These are phyloP conservation scores for Puma concolor DNA, from an alignment of 2,113 vertebrate genomes.

Conservation along the genomic window DNA sequence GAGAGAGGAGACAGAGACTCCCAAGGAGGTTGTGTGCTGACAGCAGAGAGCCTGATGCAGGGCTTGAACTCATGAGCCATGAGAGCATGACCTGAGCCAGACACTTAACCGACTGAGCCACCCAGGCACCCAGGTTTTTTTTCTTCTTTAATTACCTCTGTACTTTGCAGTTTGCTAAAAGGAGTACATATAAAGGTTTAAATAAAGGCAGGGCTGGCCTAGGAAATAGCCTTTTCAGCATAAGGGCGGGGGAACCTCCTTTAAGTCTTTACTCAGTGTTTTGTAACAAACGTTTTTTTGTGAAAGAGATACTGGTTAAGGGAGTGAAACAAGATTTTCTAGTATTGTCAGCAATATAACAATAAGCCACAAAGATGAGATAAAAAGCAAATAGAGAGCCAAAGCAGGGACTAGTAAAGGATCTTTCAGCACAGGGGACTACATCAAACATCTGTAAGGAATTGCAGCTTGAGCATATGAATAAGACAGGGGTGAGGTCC, in stretches of 20 bases:
- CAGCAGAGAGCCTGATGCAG: too few relatives aligned
- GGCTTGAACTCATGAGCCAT: too few relatives aligned
- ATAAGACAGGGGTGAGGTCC: slow-evolving; percentile 59
- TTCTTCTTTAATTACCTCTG: not conserved
- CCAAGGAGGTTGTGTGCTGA: too few relatives aligned
- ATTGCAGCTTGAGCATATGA: slow-evolving; percentile 35
- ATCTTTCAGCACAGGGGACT: not conserved
- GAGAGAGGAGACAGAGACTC: too few relatives aligned
- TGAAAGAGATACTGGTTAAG: slow-evolving; percentile 31
- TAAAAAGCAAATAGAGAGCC: not conserved
- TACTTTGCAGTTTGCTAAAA: not conserved
- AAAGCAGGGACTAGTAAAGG: not conserved
- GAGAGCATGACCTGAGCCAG: too few relatives aligned
- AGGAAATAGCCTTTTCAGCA: not conserved
- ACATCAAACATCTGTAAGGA: slow-evolving; percentile 61
- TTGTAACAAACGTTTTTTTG: slow-evolving; percentile 36
- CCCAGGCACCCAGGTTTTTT: not conserved
- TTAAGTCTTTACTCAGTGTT: slow-evolving; percentile 37
- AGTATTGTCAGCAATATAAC: slow-evolving; percentile 4
- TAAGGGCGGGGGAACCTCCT: not conserved
- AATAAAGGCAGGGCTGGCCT: not conserved
- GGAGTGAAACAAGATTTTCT: slow-evolving; percentile 44
- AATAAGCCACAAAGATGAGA: slow-evolving; percentile 18
- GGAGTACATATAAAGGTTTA: not conserved
- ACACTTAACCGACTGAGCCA: too few relatives aligned